phyloP scores from a whole-genome alignment of 2,797 vertebrate genomes.

The Spea hammondii region DNA sequence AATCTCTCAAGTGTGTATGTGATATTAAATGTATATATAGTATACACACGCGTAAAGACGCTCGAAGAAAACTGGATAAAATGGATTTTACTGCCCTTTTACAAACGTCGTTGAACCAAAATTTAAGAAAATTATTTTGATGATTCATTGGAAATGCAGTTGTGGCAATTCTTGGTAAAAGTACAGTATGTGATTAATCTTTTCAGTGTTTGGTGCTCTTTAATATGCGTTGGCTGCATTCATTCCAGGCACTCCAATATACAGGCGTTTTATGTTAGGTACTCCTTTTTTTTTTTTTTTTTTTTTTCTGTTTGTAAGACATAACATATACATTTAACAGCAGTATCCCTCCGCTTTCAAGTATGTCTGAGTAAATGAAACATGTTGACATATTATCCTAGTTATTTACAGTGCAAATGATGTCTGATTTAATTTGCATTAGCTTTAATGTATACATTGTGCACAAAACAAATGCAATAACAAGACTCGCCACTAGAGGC shows the following conservation, averaged over 20 bases:
- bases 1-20: too few species aligned
- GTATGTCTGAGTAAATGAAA: too few species aligned
- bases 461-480: background rate
- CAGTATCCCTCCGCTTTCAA: too few species aligned
- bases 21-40: background rate
- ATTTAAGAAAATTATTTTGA: slow-evolving; percentile 1
- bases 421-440: too few species aligned
- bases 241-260: background rate
- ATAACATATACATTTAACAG: too few species aligned
- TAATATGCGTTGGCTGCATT: background rate
- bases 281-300: too few species aligned
- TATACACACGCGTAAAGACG: too few species aligned
- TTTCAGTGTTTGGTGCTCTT: background rate
- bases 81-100: too few species aligned
- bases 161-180: background rate
- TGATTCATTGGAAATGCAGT: background rate
- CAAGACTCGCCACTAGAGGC: background rate
- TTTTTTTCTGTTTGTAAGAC: too few species aligned
- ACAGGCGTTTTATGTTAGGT: background rate
- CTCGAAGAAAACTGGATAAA: too few species aligned
- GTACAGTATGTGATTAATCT: background rate
- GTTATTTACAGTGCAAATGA: background rate
- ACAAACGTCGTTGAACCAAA: background rate
- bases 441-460: too few species aligned
- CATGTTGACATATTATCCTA: too few species aligned